These are phyloP conservation scores for Argynnis bischoffii DNA, from an alignment of 2,888 invertebrate species.

Conservation along the genomic window DNA sequence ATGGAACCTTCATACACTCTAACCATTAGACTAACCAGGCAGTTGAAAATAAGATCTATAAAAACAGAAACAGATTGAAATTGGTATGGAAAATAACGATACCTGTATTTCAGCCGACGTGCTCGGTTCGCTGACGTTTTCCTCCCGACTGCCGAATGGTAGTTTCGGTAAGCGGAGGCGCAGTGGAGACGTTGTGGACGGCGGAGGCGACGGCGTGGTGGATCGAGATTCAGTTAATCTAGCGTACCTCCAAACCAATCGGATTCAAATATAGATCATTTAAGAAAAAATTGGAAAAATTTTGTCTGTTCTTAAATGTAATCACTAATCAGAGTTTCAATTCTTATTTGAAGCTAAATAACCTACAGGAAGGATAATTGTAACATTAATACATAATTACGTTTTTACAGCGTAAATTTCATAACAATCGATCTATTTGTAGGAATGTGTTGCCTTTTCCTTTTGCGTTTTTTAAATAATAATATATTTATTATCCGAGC, in stretches of 20 bases:
- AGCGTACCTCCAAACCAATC: constrained; percentile 81
- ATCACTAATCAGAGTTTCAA: too few relatives aligned
- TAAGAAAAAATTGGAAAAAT: constrained; percentile 7
- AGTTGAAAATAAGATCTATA: not conserved
- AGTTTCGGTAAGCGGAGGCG: constrained; percentile 65
- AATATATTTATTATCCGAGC: too few relatives aligned
- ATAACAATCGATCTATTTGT: too few relatives aligned
- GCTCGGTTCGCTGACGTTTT: constrained; percentile 57
- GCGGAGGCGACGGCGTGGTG: constrained; percentile 88
- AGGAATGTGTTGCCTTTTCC: too few relatives aligned
- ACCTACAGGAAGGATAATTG: too few relatives aligned
- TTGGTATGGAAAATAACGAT: not conserved
- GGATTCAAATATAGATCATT: constrained; percentile 33
- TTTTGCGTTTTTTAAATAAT: too few relatives aligned
- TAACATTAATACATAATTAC: too few relatives aligned
- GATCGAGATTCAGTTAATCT: constrained; percentile 90
- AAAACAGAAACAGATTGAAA: not conserved
- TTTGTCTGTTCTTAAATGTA: not conserved
- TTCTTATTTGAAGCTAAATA: too few relatives aligned
- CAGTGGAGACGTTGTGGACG: constrained; percentile 69
- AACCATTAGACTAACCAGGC: too few relatives aligned
- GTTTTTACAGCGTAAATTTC: too few relatives aligned
- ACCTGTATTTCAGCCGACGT: constrained; percentile 55
- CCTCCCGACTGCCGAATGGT: constrained; percentile 56
- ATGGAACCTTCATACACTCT: too few relatives aligned